phyloP scores from a whole-genome alignment of 1,140 invertebrate genomes.

The Aculops lycopersici region DNA sequence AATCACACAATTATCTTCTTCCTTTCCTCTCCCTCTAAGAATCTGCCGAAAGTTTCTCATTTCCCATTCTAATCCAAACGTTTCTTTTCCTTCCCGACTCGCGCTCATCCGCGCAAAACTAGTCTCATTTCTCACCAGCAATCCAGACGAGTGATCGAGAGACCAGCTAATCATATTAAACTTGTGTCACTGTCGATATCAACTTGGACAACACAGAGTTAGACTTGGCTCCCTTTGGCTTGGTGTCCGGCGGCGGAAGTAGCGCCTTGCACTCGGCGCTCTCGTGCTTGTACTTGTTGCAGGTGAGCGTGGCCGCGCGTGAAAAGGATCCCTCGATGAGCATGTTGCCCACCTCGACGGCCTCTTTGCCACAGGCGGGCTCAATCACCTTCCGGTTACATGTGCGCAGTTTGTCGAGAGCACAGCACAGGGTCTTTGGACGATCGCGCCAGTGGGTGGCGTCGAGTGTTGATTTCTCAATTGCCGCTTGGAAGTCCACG shows the following conservation, averaged over 20 bases:
- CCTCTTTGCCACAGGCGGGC: constrained; percentile 3
- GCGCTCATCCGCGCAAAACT: no score
- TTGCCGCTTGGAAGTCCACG: constrained; percentile 2
- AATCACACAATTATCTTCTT: no score
- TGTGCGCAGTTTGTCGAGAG: not conserved
- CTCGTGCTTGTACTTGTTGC: constrained; percentile 2
- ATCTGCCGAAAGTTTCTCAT: no score
- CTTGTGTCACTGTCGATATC: not conserved
- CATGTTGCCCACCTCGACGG: not conserved
- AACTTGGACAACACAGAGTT: not conserved
- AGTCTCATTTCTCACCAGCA: no score
- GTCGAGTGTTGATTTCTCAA: constrained; percentile 1
- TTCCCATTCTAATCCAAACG: no score
- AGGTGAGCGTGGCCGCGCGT: constrained; percentile 1
- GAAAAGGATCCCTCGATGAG: constrained; percentile 1
- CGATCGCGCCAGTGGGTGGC: constrained; percentile 3
- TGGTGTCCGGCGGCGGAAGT: not conserved
- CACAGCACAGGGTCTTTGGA: constrained; percentile 1
- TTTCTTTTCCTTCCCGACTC: no score
- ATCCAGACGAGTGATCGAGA: no score
- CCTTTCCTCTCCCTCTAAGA: no score
- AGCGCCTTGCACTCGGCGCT: not conserved
- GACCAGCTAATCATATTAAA: not conserved
- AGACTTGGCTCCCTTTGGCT: not conserved
- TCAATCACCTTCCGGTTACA: constrained; percentile 1